Base-by-base conservation (phyloP, 2,113 vertebrate genomes). In the Callaeas wilsoni region DNA sequence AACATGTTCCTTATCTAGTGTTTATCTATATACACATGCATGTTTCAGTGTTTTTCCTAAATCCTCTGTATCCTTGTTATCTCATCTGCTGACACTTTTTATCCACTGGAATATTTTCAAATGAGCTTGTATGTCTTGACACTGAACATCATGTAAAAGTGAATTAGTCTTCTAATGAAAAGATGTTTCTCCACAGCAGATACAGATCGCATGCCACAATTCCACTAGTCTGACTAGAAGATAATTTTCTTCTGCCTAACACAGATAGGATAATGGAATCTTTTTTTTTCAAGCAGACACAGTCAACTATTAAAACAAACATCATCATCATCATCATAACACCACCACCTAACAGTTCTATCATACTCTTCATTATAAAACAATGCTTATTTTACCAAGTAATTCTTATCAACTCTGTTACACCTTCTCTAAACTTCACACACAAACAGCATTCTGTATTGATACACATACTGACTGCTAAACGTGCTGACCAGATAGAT, bases 21-120 rank as follows among this genome's bases (percentile, higher is more conserved):
- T 32, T 50, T 23, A 63, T n/a, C n/a, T 5, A 77, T 4, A 35
- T 7, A 52, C 0, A 7, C 15, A 44, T 13, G 13, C 3, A 8
- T 18, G 53, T 46, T 87, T 89, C 37, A 76, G 0, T 17, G 35
- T 5, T 77, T 46, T 53, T 42, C 42, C 11, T 63, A 79, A 83
- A 30, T 64, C 27, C 33, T 29, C 9, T 10, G 12, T 46, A 42
- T 17, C 16, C 16, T 50, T 39, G 3, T 6, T 47, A 21, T 21
- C 21, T 76, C 35, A 44, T 49, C n/a, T 47, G 64, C 32, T 29
- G 5, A 59, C 22, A 68, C 17, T 47, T 75, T 22, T 84, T 69
- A 47, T 46, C 39, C 26, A 35, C 12, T 44, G 18, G 25, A 41
- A 39, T 44, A 68, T 35, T 39, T 74, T 42, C 27, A 77, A 74